Conservation (phyloP, 2,113 vertebrate genomes). For the Petaurus breviceps region DNA sequence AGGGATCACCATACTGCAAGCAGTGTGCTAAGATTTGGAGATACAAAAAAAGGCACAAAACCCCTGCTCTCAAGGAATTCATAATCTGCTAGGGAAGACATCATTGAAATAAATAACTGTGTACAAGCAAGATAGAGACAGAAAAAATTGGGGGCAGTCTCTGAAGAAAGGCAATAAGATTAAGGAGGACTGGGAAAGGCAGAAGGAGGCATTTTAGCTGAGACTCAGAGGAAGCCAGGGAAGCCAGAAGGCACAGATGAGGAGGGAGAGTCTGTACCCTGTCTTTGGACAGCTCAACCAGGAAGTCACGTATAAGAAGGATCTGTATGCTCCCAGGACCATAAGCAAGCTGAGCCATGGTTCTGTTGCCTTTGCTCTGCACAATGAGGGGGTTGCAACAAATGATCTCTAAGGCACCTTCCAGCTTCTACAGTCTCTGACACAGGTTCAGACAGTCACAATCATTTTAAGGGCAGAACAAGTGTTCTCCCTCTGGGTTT, state of each 20-base stretch:
- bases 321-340: not conserved
- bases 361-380: not conserved
- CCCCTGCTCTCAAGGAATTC: not conserved
- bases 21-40: not conserved
- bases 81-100: not conserved
- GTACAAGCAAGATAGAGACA: not conserved
- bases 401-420: not conserved
- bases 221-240: not conserved
- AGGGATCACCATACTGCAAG: not conserved
- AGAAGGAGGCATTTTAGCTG: not conserved
- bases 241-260: not conserved
- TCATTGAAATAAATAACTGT: not conserved
- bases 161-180: not conserved
- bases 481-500: slow-evolving; percentile 63
- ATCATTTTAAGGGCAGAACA: slow-evolving; percentile 63
- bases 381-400: not conserved
- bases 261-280: not conserved
- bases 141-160: not conserved
- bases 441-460: not conserved
- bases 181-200: not conserved
- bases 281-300: not conserved
- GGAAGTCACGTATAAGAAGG: not conserved
- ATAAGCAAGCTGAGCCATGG: not conserved
- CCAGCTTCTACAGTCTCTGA: not conserved
- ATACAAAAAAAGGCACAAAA: not conserved